phyloP scores from a whole-genome alignment of 2,797 vertebrate species.

The Pseudochirops corinnae region DNA sequence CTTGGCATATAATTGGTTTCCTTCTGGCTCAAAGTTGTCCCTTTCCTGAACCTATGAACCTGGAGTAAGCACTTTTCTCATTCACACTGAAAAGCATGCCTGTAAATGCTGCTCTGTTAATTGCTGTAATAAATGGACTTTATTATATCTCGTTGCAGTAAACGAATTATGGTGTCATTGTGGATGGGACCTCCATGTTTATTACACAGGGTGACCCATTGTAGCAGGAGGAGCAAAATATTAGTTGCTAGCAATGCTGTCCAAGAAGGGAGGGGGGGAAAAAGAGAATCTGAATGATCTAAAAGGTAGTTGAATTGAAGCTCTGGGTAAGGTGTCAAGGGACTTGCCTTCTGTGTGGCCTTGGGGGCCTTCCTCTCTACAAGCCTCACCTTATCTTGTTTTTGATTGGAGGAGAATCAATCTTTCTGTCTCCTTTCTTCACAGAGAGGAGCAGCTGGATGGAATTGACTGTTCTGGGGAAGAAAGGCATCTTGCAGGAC shows the following conservation, averaged over 20 bases:
- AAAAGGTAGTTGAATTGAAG: neutral
- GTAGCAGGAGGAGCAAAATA: slow-evolving; percentile 45
- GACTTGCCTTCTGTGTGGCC: neutral
- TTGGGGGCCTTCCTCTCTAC: neutral
- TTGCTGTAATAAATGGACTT: slow-evolving; percentile 82
- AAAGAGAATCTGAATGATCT: neutral
- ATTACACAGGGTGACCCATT: slow-evolving; percentile 20
- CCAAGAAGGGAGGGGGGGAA: neutral
- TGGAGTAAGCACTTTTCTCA: slow-evolving; percentile 75
- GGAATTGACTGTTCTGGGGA: neutral
- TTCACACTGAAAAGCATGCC: slow-evolving; percentile 62
- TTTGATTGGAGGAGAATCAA: neutral
- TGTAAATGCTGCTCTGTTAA: slow-evolving; percentile 75
- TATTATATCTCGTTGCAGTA: slow-evolving; percentile 62
- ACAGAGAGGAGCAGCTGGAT: slow-evolving; percentile 11
- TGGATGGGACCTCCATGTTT: slow-evolving; percentile 61
- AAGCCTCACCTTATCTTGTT: neutral
- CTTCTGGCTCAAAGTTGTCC: slow-evolving; percentile 47
- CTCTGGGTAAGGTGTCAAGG: neutral
- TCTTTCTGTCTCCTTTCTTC: slow-evolving; percentile 6
- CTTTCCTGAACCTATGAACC: slow-evolving; percentile 69
- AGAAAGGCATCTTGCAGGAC: neutral
- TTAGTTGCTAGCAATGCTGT: slow-evolving; percentile 17
- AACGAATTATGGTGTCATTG: slow-evolving; percentile 64
- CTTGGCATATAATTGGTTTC: slow-evolving; percentile 69